Percentiles rank a stretch among this genome's conserved stretches.
phyloP scores from a whole-genome alignment of 2,888 invertebrate species.

The Rhorus exstirpatorius region DNA sequence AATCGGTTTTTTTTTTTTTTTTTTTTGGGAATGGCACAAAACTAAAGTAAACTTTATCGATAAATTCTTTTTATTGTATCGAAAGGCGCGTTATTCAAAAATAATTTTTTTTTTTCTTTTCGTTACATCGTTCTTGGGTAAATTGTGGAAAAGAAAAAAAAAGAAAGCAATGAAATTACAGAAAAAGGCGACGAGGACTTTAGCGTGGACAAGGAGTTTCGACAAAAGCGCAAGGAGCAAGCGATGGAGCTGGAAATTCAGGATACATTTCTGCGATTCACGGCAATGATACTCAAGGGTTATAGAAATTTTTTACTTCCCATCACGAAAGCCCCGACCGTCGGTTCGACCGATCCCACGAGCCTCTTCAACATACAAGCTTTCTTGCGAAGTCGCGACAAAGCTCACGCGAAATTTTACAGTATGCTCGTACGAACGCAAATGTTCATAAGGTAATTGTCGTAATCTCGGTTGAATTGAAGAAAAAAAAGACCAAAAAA shows the following conservation, averaged over 20 bases:
- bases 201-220: slow-evolving; percentile 83
- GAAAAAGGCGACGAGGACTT: slow-evolving; percentile 83
- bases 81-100: no score
- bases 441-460: slow-evolving; percentile 92
- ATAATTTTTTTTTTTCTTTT: no score
- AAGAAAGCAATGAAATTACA: no score
- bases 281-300: slow-evolving; percentile 96
- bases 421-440: slow-evolving; percentile 96
- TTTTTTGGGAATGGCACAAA: no score
- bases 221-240: slow-evolving; percentile 88
- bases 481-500: background rate
- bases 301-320: slow-evolving; percentile 96
- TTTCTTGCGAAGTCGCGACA: slow-evolving; percentile 95
- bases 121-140: no score
- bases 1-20: no score
- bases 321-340: slow-evolving; percentile 96
- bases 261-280: slow-evolving; percentile 98
- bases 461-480: background rate
- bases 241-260: slow-evolving; percentile 97
- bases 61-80: no score
- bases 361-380: slow-evolving; percentile 97
- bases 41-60: no score
- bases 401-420: slow-evolving; percentile 96
- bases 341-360: slow-evolving; percentile 97
- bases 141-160: no score